Percentiles rank a stretch among this genome's conserved stretches.
Evolutionary conservation across 1,140 invertebrate genomes (phyloP).

Genomic region (Megalonaias nervosa): DNA sequence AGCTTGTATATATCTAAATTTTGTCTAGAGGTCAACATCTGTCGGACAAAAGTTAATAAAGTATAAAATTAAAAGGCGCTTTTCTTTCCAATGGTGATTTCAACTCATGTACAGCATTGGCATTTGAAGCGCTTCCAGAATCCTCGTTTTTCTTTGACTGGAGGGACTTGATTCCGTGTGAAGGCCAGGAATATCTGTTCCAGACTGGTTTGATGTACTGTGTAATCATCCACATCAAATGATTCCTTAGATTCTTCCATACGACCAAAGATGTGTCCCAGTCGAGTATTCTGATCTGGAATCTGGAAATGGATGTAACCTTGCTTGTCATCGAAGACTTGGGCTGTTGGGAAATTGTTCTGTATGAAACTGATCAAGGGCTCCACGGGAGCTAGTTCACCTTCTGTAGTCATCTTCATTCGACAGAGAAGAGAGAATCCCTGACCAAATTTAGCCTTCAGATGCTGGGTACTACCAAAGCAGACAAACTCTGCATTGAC

Average conservation of each 20-base stretch:
- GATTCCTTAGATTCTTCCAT: slow-evolving; percentile 74
- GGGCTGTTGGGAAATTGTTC: slow-evolving; percentile 41
- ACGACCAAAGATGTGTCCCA: slow-evolving; percentile 78
- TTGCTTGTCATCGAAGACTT: slow-evolving; percentile 80
- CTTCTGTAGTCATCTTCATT: slow-evolving; percentile 33
- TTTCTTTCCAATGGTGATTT: too few species aligned
- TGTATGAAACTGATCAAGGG: slow-evolving; percentile 43
- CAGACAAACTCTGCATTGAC: slow-evolving; percentile 65
- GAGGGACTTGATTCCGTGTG: slow-evolving; percentile 70
- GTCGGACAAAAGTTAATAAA: too few species aligned
- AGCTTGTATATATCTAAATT: too few species aligned
- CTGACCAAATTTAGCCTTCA: slow-evolving; percentile 69
- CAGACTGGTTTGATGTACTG: slow-evolving; percentile 81
- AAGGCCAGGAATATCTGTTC: slow-evolving; percentile 80
- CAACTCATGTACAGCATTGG: too few species aligned
- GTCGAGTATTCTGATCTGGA: slow-evolving; percentile 69
- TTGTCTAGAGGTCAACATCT: too few species aligned
- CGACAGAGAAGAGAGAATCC: slow-evolving; percentile 68
- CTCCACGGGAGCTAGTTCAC: slow-evolving; percentile 5
- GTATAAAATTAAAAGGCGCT: too few species aligned
- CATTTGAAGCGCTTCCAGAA: too few species aligned
- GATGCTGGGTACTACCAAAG: slow-evolving; percentile 70
- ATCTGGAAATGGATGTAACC: slow-evolving; percentile 76
- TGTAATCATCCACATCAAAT: slow-evolving; percentile 80
- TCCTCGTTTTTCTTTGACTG: slow-evolving; percentile 22